Percentiles rank a stretch among this genome's conserved stretches.
Conservation (phyloP, 2,888 invertebrate genomes). For the Hecatera dysodea region DNA sequence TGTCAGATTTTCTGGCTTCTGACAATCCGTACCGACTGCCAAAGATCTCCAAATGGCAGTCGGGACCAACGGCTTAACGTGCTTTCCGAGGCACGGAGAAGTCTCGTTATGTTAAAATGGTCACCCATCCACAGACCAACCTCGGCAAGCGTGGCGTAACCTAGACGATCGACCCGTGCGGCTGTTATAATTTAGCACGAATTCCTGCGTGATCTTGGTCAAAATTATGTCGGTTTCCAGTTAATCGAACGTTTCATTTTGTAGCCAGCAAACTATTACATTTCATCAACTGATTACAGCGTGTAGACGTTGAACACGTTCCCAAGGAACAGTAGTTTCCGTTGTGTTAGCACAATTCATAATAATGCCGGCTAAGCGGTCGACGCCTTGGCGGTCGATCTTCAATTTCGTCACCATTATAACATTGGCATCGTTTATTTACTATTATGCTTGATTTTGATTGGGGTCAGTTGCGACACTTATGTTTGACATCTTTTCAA, state of each 20-base stretch:
- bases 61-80: no score
- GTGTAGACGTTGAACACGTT: constrained; percentile 54
- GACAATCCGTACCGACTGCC: no score
- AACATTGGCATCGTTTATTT: constrained; percentile 78
- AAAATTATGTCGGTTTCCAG: neutral
- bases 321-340: constrained; percentile 61
- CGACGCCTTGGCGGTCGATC: constrained; percentile 52
- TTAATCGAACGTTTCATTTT: constrained; percentile 6
- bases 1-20: no score
- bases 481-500: constrained; percentile 43
- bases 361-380: constrained; percentile 67
- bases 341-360: constrained; percentile 63
- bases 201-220: neutral
- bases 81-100: no score
- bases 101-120: no score
- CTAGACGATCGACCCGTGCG: no score
- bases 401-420: constrained; percentile 75
- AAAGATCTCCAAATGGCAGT: no score
- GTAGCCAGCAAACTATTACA: constrained; percentile 38
- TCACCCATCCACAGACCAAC: no score
- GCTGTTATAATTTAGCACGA: no score
- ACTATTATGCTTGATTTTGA: constrained; percentile 75
- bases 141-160: no score
- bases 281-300: constrained; percentile 52
- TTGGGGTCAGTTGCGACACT: constrained; percentile 79